Conservation (phyloP, 2,888 invertebrate genomes). For the Lutraria lutraria region DNA sequence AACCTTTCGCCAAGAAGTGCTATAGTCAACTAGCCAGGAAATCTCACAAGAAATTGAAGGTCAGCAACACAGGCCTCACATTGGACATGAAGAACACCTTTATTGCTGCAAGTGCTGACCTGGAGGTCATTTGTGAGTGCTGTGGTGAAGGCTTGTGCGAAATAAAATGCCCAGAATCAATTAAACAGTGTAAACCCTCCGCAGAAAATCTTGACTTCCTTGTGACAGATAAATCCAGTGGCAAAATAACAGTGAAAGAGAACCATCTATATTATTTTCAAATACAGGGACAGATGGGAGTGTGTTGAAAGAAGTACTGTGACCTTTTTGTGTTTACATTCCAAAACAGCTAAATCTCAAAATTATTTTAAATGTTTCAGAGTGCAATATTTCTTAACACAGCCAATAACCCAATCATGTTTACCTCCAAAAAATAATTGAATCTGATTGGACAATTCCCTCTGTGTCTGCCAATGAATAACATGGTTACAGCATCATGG, state of each 20-base stretch:
- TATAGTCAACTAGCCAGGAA: constrained; percentile 44
- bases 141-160: constrained; percentile 59
- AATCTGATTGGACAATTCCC: too few relatives aligned
- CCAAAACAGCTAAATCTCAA: too few relatives aligned
- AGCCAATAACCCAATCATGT: too few relatives aligned
- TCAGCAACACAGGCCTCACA: constrained; percentile 34
- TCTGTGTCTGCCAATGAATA: too few relatives aligned
- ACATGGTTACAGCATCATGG: too few relatives aligned
- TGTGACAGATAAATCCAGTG: not conserved
- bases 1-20: constrained; percentile 41
- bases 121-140: constrained; percentile 44
- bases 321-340: constrained; percentile 45
- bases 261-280: constrained; percentile 47
- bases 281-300: too few relatives aligned
- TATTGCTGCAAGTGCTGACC: constrained; percentile 56
- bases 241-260: not conserved
- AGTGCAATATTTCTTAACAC: constrained; percentile 1
- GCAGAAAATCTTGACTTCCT: constrained; percentile 39
- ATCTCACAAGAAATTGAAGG: constrained; percentile 39
- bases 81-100: constrained; percentile 21
- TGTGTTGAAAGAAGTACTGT: constrained; percentile 36
- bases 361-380: not conserved
- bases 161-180: too few relatives aligned
- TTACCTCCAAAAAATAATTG: too few relatives aligned
- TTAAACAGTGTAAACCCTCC: constrained; percentile 41